phyloP scores from a whole-genome alignment of 2,888 invertebrate species.

The Seira sanloemensis region DNA sequence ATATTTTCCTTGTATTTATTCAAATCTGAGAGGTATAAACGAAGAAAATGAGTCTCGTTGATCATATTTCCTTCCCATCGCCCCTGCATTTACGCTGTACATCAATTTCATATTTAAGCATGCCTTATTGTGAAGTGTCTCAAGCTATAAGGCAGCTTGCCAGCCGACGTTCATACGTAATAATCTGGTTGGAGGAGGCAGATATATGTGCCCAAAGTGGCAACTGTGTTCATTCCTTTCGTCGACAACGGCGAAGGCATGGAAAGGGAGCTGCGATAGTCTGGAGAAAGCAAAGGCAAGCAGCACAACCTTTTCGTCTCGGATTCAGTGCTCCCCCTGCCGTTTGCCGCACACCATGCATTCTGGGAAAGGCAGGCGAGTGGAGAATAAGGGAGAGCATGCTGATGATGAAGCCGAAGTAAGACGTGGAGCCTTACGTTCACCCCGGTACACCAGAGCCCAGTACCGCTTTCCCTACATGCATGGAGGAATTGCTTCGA shows the following conservation, averaged over 20 bases:
- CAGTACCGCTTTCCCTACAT: background rate
- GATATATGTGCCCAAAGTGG: too few relatives aligned
- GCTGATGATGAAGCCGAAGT: slow-evolving; percentile 22
- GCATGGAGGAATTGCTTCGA: too few relatives aligned
- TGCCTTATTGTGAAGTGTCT: too few relatives aligned
- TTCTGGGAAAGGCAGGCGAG: slow-evolving; percentile 21
- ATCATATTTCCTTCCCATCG: slow-evolving; percentile 5
- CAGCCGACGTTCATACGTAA: slow-evolving; percentile 39
- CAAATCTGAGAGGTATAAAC: background rate
- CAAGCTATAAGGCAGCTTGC: too few relatives aligned
- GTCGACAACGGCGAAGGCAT: background rate
- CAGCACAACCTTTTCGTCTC: background rate
- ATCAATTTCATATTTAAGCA: slow-evolving; percentile 15
- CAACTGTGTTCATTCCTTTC: background rate
- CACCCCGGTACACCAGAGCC: background rate
- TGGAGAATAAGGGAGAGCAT: slow-evolving; percentile 12
- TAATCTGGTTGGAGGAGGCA: background rate
- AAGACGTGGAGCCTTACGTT: background rate
- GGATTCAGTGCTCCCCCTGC: slow-evolving; percentile 8
- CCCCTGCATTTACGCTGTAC: background rate
- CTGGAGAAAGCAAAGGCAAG: background rate
- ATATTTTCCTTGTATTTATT: slow-evolving; percentile 9
- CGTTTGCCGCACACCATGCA: slow-evolving; percentile 49
- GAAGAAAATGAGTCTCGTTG: background rate
- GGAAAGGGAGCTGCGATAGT: background rate